A percentile compares a stretch with the other conserved stretches of the same genome.
These are phyloP conservation scores for Pantherophis guttatus DNA, from an alignment of 2,113 vertebrate genomes.

Conservation along the genomic window DNA sequence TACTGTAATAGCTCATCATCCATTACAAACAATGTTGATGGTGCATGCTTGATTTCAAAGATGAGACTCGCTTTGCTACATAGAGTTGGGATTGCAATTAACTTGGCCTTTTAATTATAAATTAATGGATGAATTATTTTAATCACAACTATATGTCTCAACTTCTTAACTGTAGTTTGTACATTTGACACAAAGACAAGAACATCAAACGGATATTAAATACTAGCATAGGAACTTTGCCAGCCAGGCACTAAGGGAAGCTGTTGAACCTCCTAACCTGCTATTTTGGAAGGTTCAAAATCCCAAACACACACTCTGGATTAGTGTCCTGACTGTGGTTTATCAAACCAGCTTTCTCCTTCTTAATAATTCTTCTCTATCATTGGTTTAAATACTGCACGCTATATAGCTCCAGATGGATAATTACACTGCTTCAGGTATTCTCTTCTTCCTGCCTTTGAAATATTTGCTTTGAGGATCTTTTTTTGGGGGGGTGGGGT, in stretches of 20 bases:
- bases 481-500: constrained; percentile 35
- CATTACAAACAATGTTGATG: constrained; percentile 56
- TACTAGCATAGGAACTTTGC: constrained; percentile 71
- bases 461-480: constrained; percentile 69
- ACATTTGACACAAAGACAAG: constrained; percentile 73
- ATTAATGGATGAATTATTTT: constrained; percentile 82
- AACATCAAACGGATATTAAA: constrained; percentile 82
- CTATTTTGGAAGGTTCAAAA: constrained; percentile 80
- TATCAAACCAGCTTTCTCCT: constrained; percentile 63
- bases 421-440: constrained; percentile 77
- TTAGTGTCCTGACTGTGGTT: constrained; percentile 73
- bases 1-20: constrained; percentile 56
- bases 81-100: constrained; percentile 77
- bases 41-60: constrained; percentile 60
- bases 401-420: constrained; percentile 67
- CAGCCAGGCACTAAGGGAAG: constrained; percentile 74
- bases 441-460: constrained; percentile 74
- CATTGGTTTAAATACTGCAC: constrained; percentile 74
- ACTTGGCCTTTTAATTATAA: constrained; percentile 79
- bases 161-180: constrained; percentile 77
- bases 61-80: constrained; percentile 68
- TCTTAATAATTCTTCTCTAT: constrained; percentile 74
- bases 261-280: constrained; percentile 80
- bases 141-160: constrained; percentile 71
- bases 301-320: constrained; percentile 77